phyloP scores from a whole-genome alignment of 2,113 vertebrate species.

The Oncorhynchus gorbuscha region DNA sequence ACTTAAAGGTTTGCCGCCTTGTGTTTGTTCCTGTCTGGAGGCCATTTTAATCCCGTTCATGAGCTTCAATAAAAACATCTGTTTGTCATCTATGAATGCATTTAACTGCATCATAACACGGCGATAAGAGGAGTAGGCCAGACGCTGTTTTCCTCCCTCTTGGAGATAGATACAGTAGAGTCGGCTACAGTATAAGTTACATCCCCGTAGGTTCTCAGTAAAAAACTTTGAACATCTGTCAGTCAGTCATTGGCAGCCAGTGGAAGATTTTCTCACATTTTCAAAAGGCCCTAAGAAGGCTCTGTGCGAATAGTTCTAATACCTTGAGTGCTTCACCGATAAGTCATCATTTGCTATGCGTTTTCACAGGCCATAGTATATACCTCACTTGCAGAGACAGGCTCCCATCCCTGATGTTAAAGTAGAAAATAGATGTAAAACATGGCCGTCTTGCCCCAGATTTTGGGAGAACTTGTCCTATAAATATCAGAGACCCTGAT shows the following conservation, averaged over 20 bases:
- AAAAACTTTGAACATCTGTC: too few species aligned
- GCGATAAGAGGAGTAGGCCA: constrained; percentile 31
- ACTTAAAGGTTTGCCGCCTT: constrained; percentile 25
- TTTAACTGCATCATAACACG: constrained; percentile 44
- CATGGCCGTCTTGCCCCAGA: neutral
- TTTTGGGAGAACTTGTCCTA: neutral
- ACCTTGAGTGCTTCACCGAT: constrained; percentile 22
- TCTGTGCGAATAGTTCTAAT: constrained; percentile 12
- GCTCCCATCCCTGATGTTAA: constrained; percentile 16
- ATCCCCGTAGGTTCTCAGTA: too few species aligned
- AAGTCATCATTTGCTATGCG: constrained; percentile 17
- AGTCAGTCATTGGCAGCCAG: neutral
- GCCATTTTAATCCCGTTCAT: constrained; percentile 36
- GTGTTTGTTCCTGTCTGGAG: constrained; percentile 48
- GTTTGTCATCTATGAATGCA: constrained; percentile 41
- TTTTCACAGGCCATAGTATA: constrained; percentile 31
- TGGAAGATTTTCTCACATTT: constrained; percentile 3
- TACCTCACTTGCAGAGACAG: constrained; percentile 45
- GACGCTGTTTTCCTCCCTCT: constrained; percentile 1
- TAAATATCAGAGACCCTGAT: neutral
- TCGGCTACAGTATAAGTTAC: too few species aligned
- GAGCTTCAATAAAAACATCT: constrained; percentile 37
- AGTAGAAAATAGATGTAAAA: constrained; percentile 15
- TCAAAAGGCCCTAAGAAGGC: constrained; percentile 4
- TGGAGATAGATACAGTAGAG: too few species aligned